phyloP scores from a whole-genome alignment of 1,140 invertebrate genomes.

The Dendrolimus kikuchii region DNA sequence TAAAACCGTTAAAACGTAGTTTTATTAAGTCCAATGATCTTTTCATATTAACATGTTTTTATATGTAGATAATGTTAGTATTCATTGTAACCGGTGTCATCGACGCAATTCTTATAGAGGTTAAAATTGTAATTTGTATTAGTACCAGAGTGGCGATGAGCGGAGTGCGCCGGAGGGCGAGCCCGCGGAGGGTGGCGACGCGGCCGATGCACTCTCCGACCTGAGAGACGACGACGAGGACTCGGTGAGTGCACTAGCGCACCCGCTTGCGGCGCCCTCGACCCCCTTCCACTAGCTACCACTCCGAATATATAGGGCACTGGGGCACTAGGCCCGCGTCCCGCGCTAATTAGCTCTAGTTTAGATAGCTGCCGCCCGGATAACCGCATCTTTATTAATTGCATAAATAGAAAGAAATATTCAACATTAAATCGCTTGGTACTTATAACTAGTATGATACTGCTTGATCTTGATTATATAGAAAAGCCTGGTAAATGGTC shows the following conservation, averaged over 20 bases:
- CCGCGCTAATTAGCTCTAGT: constrained; percentile 36
- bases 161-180: constrained; percentile 41
- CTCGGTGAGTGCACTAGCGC: constrained; percentile 58
- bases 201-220: constrained; percentile 52
- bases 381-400: constrained; percentile 10
- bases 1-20: too few species aligned
- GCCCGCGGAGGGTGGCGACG: constrained; percentile 38
- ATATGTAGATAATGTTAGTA: not conserved
- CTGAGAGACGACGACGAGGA: constrained; percentile 65
- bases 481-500: constrained; percentile 55
- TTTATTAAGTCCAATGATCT: too few species aligned
- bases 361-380: constrained; percentile 17
- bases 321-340: constrained; percentile 41
- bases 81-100: not conserved
- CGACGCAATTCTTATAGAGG: not conserved
- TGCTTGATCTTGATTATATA: constrained; percentile 45
- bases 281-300: constrained; percentile 11
- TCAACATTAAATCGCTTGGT: constrained; percentile 15
- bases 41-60: too few species aligned
- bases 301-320: constrained; percentile 53
- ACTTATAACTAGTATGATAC: constrained; percentile 16
- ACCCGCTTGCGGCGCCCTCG: constrained; percentile 16
- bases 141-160: constrained; percentile 55
- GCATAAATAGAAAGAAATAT: constrained; percentile 15
- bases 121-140: constrained; percentile 11